Evolutionary conservation across 2,797 vertebrate genomes (phyloP).

Genomic region (Spinibarbus caldwelli): DNA sequence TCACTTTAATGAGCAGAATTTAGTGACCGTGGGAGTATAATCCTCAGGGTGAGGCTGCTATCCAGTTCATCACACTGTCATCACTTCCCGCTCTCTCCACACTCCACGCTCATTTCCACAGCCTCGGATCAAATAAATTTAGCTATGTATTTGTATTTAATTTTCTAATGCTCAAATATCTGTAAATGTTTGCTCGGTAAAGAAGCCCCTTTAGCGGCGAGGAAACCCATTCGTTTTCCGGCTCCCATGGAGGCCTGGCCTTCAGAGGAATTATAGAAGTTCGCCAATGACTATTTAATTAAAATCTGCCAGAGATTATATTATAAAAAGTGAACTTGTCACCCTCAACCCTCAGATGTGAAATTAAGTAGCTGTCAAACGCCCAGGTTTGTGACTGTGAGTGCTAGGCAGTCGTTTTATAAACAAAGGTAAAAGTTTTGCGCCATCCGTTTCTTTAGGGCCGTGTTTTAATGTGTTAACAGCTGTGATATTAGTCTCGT

Average conservation of each 20-base stretch:
- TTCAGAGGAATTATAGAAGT: slow-evolving; percentile 50
- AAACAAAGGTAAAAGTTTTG: slow-evolving; percentile 18
- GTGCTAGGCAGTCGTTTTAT: slow-evolving; percentile 1
- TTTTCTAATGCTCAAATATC: slow-evolving; percentile 52
- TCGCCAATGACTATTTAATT: slow-evolving; percentile 59
- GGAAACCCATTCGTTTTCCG: slow-evolving; percentile 31
- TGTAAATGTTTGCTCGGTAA: slow-evolving; percentile 49
- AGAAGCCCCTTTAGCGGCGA: slow-evolving; percentile 43
- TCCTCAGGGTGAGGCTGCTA: slow-evolving; percentile 76
- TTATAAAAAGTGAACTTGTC: slow-evolving; percentile 55
- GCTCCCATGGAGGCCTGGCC: slow-evolving; percentile 50
- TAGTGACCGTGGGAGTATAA: slow-evolving; percentile 81
- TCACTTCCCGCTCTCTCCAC: slow-evolving; percentile 75
- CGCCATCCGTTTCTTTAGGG: not conserved
- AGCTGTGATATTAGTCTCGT: not conserved
- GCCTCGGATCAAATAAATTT: slow-evolving; percentile 55
- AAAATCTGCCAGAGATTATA: slow-evolving; percentile 56
- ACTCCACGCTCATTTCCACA: slow-evolving; percentile 38
- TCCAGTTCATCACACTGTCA: slow-evolving; percentile 75
- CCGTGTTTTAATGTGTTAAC: slow-evolving; percentile 9
- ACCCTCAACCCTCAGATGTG: slow-evolving; percentile 45
- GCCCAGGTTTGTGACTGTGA: not conserved
- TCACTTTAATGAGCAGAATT: slow-evolving; percentile 87
- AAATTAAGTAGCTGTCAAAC: slow-evolving; percentile 51
- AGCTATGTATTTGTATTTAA: slow-evolving; percentile 59